These are phyloP conservation scores for Pseudomyrmex dendroicus DNA, from an alignment of 1,140 invertebrate genomes.

Conservation along the genomic window DNA sequence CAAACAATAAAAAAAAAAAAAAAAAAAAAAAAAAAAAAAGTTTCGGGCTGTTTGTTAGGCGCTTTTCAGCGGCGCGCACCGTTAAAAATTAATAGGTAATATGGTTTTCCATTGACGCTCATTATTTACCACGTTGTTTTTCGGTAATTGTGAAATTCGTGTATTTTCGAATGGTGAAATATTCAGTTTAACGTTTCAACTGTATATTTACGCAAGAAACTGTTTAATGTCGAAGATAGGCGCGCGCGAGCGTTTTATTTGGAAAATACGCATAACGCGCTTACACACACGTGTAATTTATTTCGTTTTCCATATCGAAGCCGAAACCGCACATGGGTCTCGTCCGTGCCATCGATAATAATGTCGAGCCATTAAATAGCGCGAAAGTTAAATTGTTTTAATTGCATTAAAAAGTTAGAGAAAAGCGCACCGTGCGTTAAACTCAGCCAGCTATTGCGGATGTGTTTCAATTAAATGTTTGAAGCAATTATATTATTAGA, in stretches of 20 bases:
- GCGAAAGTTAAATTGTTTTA: slow-evolving; percentile 67
- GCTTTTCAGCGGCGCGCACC: slow-evolving; percentile 3
- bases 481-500: slow-evolving; percentile 59
- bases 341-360: slow-evolving; percentile 42
- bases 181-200: slow-evolving; percentile 40
- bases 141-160: slow-evolving; percentile 32
- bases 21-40: background rate
- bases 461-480: slow-evolving; percentile 59
- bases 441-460: slow-evolving; percentile 44
- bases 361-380: slow-evolving; percentile 58
- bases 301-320: slow-evolving; percentile 45
- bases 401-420: slow-evolving; percentile 66
- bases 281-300: slow-evolving; percentile 47
- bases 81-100: slow-evolving; percentile 43
- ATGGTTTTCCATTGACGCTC: slow-evolving; percentile 38
- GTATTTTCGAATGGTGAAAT: slow-evolving; percentile 34
- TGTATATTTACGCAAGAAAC: slow-evolving; percentile 54
- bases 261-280: slow-evolving; percentile 29
- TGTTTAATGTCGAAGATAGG: slow-evolving; percentile 55
- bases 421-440: slow-evolving; percentile 52
- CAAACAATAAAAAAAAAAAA: background rate
- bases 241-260: slow-evolving; percentile 41
- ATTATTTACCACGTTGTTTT: slow-evolving; percentile 53
- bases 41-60: slow-evolving; percentile 18
- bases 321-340: background rate